Conservation (phyloP, 2,797 vertebrate genomes). For the Nothura maculosa region DNA sequence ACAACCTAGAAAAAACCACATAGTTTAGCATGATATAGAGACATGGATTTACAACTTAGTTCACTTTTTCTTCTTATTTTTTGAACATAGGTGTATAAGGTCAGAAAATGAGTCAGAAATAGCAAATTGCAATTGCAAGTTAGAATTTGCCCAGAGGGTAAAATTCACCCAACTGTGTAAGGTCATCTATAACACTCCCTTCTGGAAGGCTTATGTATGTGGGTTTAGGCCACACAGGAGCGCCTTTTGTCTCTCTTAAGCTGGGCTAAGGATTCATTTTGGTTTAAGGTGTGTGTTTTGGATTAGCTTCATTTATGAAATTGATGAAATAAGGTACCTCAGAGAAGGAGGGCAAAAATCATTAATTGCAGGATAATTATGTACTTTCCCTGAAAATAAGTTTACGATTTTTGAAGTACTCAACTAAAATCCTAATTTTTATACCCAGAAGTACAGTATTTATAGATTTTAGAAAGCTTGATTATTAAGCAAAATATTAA, state of each 20-base stretch:
- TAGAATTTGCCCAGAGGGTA: neutral
- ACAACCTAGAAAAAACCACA: neutral
- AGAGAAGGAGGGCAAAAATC: neutral
- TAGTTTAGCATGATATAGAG: neutral
- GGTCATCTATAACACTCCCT: neutral
- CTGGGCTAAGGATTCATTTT: neutral
- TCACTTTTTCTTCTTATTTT: neutral
- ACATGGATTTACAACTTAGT: neutral
- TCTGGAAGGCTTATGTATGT: neutral
- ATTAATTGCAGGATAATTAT: neutral
- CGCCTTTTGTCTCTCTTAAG: neutral
- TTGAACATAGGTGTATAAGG: neutral
- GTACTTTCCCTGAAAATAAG: neutral
- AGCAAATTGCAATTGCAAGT: neutral
- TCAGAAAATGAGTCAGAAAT: constrained; percentile 32
- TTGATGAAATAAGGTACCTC: neutral
- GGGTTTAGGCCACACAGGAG: neutral
- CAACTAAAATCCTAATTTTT: neutral
- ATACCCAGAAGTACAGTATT: neutral
- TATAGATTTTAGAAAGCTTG: neutral
- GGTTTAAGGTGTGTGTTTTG: neutral
- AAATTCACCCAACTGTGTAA: neutral
- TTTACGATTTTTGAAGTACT: neutral
- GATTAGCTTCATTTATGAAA: neutral
- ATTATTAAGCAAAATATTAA: neutral